These are phyloP conservation scores for Nomada goodeniana DNA, from an alignment of 2,888 invertebrate species.

Conservation along the genomic window DNA sequence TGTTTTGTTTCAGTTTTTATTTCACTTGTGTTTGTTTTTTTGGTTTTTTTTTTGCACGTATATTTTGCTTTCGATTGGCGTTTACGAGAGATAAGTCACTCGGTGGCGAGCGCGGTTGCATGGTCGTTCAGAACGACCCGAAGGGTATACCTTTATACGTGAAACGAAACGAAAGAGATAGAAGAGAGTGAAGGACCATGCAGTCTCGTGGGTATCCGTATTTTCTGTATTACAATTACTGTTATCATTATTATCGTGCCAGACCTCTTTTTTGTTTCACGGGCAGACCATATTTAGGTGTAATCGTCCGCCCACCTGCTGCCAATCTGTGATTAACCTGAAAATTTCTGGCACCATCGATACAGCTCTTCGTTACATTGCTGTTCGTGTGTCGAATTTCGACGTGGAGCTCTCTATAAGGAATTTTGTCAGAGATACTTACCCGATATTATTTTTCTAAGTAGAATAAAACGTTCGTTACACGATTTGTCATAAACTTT, in stretches of 20 bases:
- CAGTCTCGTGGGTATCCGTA: conserved; percentile 75
- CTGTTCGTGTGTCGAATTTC: neutral
- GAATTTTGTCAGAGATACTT: conserved; percentile 33
- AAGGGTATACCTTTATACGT: conserved; percentile 49
- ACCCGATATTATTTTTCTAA: conserved; percentile 4
- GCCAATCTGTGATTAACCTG: conserved; percentile 50
- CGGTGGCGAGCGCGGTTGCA: conserved; percentile 59
- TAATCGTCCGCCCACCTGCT: conserved; percentile 34
- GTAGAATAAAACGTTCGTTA: neutral
- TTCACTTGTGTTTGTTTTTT: conserved; percentile 23
- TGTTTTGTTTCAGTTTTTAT: neutral
- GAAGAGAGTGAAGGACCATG: conserved; percentile 69
- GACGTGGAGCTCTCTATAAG: neutral
- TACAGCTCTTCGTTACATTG: neutral
- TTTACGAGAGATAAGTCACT: conserved; percentile 69
- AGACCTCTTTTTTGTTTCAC: conserved; percentile 44
- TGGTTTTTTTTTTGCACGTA: conserved; percentile 7
- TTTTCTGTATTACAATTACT: neutral
- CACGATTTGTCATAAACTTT: neutral
- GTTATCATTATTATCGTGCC: neutral
- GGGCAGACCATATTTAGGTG: neutral
- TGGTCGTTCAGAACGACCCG: conserved; percentile 46
- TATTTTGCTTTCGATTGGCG: conserved; percentile 37
- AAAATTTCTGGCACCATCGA: conserved; percentile 44
- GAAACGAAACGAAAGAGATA: conserved; percentile 68